Evolutionary conservation across 1,140 invertebrate species (phyloP).

Genomic region (Pachypsylla venusta): DNA sequence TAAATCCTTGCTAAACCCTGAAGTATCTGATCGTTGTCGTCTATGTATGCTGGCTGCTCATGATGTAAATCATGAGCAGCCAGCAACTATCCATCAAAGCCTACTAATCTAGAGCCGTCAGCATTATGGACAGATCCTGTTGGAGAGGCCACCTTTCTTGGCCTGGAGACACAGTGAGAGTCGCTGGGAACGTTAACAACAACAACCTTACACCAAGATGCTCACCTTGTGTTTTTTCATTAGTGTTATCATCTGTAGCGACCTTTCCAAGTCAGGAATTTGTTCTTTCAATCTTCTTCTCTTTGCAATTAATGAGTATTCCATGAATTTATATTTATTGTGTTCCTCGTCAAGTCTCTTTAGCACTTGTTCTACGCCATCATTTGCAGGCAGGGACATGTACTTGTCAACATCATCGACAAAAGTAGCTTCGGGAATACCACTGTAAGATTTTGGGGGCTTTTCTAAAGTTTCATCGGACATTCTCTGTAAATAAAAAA

Average conservation of each 20-base stretch:
- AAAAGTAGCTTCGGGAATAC: conserved; percentile 31
- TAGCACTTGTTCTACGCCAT: conserved; percentile 65
- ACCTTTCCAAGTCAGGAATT: conserved; percentile 84
- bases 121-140: too few relatives aligned
- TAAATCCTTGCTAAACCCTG: too few relatives aligned
- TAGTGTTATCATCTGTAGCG: conserved; percentile 82
- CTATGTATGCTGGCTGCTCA: too few relatives aligned
- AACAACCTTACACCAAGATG: too few relatives aligned
- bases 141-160: too few relatives aligned
- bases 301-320: conserved; percentile 72
- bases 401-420: conserved; percentile 93
- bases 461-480: background rate
- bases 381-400: conserved; percentile 69
- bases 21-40: too few relatives aligned
- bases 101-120: too few relatives aligned
- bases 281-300: conserved; percentile 65
- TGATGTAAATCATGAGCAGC: too few relatives aligned
- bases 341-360: conserved; percentile 78
- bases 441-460: background rate
- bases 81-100: too few relatives aligned
- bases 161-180: too few relatives aligned
- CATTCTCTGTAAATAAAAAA: background rate
- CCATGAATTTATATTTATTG: conserved; percentile 95
- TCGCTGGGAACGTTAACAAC: too few relatives aligned
- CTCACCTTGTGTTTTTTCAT: conserved; percentile 63